These are phyloP conservation scores for Sebastiscus tertius DNA, from an alignment of 2,797 vertebrate species.

Conservation along the genomic window DNA sequence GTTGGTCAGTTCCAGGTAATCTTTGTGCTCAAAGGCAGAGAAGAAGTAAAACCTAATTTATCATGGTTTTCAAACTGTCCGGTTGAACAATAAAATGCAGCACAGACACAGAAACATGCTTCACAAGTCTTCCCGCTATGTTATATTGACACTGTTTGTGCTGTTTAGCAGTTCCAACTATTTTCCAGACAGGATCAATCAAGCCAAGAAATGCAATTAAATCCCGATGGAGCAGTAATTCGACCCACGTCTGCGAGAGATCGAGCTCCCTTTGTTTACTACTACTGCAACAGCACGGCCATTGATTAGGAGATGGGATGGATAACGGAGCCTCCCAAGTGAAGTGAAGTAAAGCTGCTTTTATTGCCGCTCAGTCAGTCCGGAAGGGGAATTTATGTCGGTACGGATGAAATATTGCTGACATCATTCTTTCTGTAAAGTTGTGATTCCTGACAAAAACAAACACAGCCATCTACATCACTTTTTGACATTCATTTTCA, in stretches of 20 bases:
- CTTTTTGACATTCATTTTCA: background rate
- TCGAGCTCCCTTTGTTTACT: slow-evolving; percentile 48
- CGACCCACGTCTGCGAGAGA: slow-evolving; percentile 12
- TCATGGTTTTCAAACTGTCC: background rate
- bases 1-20: slow-evolving; percentile 2
- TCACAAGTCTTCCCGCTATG: background rate
- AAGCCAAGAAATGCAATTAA: slow-evolving; percentile 30
- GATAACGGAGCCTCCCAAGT: slow-evolving; percentile 17
- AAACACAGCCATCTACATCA: background rate
- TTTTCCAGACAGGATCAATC: slow-evolving; percentile 41
- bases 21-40: slow-evolving; percentile 11
- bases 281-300: slow-evolving; percentile 14
- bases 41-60: background rate
- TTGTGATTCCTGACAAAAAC: background rate
- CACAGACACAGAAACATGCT: background rate
- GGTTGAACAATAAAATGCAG: background rate
- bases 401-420: background rate
- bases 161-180: background rate
- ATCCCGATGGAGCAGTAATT: slow-evolving; percentile 29
- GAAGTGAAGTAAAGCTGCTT: slow-evolving; percentile 32
- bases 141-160: background rate
- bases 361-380: background rate
- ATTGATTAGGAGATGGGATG: slow-evolving; percentile 50
- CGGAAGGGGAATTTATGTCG: background rate
- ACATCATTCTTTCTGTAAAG: background rate